These are phyloP conservation scores for Linnaemya vulpina DNA, from an alignment of 2,888 invertebrate species.

Conservation along the genomic window DNA sequence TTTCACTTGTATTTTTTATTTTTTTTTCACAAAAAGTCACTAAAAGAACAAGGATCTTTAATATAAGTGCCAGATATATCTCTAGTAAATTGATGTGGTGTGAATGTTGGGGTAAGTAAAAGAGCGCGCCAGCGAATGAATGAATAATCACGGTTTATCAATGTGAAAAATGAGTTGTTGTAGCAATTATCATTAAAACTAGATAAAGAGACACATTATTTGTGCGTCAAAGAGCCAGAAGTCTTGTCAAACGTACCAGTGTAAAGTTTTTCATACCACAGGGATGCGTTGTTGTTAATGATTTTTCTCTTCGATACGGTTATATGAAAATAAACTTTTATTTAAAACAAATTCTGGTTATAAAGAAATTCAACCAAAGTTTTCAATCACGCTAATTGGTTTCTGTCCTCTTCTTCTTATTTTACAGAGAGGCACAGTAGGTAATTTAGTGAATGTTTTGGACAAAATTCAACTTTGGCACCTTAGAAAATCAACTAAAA, in stretches of 20 bases:
- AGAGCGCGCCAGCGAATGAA: slow-evolving; percentile 17
- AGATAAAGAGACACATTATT: slow-evolving; percentile 70
- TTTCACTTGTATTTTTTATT: background rate
- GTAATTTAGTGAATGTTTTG: too few relatives aligned
- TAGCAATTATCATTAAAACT: slow-evolving; percentile 79
- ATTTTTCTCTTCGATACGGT: slow-evolving; percentile 14
- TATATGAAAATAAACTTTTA: slow-evolving; percentile 9
- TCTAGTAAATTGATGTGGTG: slow-evolving; percentile 23
- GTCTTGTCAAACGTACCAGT: slow-evolving; percentile 48
- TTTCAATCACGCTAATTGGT: slow-evolving; percentile 32
- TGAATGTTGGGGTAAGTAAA: slow-evolving; percentile 22
- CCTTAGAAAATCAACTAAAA: too few relatives aligned
- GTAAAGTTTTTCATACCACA: slow-evolving; percentile 41
- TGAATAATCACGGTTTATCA: slow-evolving; percentile 67
- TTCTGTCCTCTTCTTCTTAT: background rate
- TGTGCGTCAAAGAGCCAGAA: slow-evolving; percentile 37
- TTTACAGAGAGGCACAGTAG: background rate
- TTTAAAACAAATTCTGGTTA: slow-evolving; percentile 18
- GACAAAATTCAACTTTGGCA: too few relatives aligned
- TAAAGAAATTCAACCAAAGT: slow-evolving; percentile 37
- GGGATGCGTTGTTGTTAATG: background rate
- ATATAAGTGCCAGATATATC: slow-evolving; percentile 7
- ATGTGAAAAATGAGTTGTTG: slow-evolving; percentile 79
- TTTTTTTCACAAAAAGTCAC: background rate
- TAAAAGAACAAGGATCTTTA: slow-evolving; percentile 25